Evolutionary conservation across 2,113 vertebrate genomes (phyloP).

Genomic region (Rhipidura dahli): DNA sequence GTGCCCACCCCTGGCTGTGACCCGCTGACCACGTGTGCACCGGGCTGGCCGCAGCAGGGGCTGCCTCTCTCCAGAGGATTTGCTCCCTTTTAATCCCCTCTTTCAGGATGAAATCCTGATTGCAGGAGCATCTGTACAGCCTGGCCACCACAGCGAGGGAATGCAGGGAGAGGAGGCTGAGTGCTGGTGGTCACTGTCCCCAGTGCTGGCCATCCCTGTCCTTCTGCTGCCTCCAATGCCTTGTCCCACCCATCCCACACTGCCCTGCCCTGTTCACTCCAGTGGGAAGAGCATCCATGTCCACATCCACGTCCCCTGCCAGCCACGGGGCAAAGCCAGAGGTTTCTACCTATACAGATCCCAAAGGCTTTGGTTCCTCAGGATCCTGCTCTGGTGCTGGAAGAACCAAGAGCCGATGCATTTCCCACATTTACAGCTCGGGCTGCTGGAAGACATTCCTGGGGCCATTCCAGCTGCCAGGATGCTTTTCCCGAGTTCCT

Average conservation of each 20-base stretch:
- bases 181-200: not conserved
- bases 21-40: accelerated
- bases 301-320: not conserved
- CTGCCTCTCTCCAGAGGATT: not conserved
- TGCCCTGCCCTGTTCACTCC: not conserved
- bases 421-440: accelerated
- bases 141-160: not conserved
- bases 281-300: accelerated
- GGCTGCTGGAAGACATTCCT: not conserved
- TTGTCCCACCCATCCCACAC: accelerated
- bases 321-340: not conserved
- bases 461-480: accelerated
- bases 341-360: not conserved
- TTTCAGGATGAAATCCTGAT: not conserved
- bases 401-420: not conserved
- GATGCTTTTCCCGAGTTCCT: not conserved
- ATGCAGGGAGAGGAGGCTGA: not conserved
- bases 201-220: not conserved
- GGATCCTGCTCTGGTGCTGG: not conserved
- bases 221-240: not conserved
- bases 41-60: accelerated
- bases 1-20: not conserved
- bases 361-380: not conserved
- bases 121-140: not conserved
- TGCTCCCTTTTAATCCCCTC: slow-evolving; percentile 13